phyloP scores from a whole-genome alignment of 1,140 invertebrate genomes.

The Scaptomyza pallida region DNA sequence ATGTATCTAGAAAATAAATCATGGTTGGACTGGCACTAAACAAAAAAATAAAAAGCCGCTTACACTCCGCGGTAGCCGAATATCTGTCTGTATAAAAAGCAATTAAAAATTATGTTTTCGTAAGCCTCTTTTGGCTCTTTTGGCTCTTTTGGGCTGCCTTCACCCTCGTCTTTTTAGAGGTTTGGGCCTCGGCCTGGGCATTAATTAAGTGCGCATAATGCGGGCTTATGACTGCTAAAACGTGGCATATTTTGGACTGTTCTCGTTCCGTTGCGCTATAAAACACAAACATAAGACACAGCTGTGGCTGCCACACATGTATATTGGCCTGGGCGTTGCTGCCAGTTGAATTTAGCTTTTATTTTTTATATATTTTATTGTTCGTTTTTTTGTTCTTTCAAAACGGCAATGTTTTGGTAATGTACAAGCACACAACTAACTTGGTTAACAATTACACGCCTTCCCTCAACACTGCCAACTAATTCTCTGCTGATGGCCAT shows the following conservation, averaged over 20 bases:
- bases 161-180: slow-evolving; percentile 29
- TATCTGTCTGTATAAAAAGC: slow-evolving; percentile 56
- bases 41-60: slow-evolving; percentile 70
- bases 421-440: slow-evolving; percentile 64
- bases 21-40: slow-evolving; percentile 8
- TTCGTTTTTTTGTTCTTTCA: slow-evolving; percentile 2
- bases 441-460: slow-evolving; percentile 81
- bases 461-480: slow-evolving; percentile 60
- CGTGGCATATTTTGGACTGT: slow-evolving; percentile 52
- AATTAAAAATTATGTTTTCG: slow-evolving; percentile 77
- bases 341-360: slow-evolving; percentile 14
- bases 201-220: slow-evolving; percentile 82
- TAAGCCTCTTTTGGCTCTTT: slow-evolving; percentile 74
- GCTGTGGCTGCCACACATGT: slow-evolving; percentile 14
- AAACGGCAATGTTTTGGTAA: slow-evolving; percentile 56
- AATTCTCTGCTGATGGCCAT: slow-evolving; percentile 57
- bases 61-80: slow-evolving; percentile 57
- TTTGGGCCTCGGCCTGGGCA: slow-evolving; percentile 19
- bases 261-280: slow-evolving; percentile 30
- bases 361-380: slow-evolving; percentile 7
- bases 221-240: slow-evolving; percentile 81
- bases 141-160: slow-evolving; percentile 44
- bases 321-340: slow-evolving; percentile 36
- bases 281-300: slow-evolving; percentile 11
- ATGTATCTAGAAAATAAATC: slow-evolving; percentile 40